Evolutionary conservation across 2,888 invertebrate species (phyloP), one percentile per base, ranked within the genome.

Genomic region (Hypomecis punctinalis): DNA sequence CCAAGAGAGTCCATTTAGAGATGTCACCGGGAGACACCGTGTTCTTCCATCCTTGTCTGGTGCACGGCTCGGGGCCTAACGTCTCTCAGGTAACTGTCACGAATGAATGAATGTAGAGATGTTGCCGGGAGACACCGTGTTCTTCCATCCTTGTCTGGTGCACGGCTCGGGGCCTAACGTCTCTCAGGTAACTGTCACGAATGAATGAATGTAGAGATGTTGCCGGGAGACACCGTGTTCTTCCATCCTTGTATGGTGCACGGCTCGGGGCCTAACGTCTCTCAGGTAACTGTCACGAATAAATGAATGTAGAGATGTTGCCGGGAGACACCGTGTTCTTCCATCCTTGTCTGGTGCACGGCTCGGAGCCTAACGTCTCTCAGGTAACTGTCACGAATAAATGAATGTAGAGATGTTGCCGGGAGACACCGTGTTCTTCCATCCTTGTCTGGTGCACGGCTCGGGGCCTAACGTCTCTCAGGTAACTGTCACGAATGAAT

Each of bases 271-370:
- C 69, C 69, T 36, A 69, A 69, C 40, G 53, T 62, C 3, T 62
- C 69, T 35, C 45, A 67, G 69, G 69, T 69, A 58, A 35, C 36
- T 49, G 9, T n/a, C n/a, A n/a, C n/a, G n/a, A n/a, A n/a, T n/a
- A n/a, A n/a, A n/a, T n/a, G n/a, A n/a, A n/a, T n/a, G n/a, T 73
- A 11, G 72, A 70, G 56, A 70, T 73, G 72, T 56, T 61, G 39
- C 72, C 72, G 0, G 72, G 72, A 13, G 72, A 73, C 37, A 73
- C 72, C 0, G 70, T 73, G n/a, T 56, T 73, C 48, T 71, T 73
- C 56, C 67, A 69, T 13, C 69, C 69, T 0, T 65, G 56, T 11
- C 47, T 69, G 33, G 58, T 69, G 23, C 69, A 69, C 42, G 69
- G 69, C 5, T 69, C 69, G 0, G 60, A 61, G 8, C 69, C 69